Base-by-base conservation (phyloP, 2,888 invertebrate species). In the Pherbina coryleti region DNA sequence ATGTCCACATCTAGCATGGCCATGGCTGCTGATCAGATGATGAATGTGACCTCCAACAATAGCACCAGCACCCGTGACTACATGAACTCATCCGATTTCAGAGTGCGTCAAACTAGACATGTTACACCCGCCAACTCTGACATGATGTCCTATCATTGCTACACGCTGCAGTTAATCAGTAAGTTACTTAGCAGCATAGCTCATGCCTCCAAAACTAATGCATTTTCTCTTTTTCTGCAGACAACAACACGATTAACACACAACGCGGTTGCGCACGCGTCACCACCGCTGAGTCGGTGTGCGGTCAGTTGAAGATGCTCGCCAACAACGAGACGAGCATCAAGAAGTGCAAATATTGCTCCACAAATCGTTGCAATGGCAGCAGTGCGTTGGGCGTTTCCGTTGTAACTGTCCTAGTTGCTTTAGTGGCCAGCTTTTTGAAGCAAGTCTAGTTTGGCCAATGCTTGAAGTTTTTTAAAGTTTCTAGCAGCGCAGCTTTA, bases 191-290 rank as follows among this genome's bases (percentile, higher is more conserved):
- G 8, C 5, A 4, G 17, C 19, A 37, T 72, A 14, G 31, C 5
- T 14, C n/a, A 9, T 14, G 64, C 5, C 22, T 51, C 31, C 64
- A 62, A 14, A 22, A 49, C 57, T 17, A 31, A 31, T 31, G 9
- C 31, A 19, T 34, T 9, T 37, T 81, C 0, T 25, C 8, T 64
- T 19, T 74, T 9, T 8, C n/a, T n/a, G n/a, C n/a, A 87, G 88
- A 80, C 0, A 85, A 85, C 55, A 84, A 82, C 66, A 80, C 82
- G 0, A 57, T 66, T 66, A 73, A n/a, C 72, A 81, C 82, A 0
- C 81, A 87, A 31, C 89, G 88, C 22, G 89, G 88, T 14, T 88
- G 88, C 79, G 83, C 85, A 14, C 87, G 87, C 5, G 84, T 86
- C 0, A 57, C 73, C 44, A 77, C 84, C 11, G 53, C 74, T 69